Conservation (phyloP, 2,797 vertebrate genomes). For the Premnoplex brunnescens region DNA sequence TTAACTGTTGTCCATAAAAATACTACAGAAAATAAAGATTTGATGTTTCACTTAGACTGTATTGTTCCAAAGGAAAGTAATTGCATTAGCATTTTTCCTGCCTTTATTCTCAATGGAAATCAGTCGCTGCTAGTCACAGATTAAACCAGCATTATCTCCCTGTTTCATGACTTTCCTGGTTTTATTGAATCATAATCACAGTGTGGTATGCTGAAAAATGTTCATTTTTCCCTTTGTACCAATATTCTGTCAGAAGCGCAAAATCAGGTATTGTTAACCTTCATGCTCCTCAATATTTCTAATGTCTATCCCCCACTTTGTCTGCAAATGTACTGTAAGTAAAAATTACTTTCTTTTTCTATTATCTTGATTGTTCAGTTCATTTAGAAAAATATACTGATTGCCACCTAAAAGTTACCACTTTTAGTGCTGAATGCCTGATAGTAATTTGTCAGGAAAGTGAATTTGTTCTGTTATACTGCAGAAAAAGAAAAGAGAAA, state of each 20-base stretch:
- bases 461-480: neutral
- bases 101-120: conserved; percentile 11
- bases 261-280: neutral
- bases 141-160: neutral
- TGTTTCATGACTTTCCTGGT: neutral
- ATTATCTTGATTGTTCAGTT: conserved; percentile 13
- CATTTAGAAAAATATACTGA: conserved; percentile 20
- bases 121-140: neutral
- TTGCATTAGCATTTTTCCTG: conserved; percentile 29
- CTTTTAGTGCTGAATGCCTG: neutral
- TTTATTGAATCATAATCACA: neutral
- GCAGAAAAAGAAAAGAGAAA: neutral
- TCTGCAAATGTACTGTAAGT: neutral
- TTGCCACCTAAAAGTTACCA: neutral
- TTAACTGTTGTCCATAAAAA: neutral
- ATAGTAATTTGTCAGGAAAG: neutral
- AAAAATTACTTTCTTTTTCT: conserved; percentile 20
- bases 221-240: neutral
- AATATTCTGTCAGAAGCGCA: neutral
- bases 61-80: conserved; percentile 32
- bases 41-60: neutral
- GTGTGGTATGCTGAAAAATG: neutral
- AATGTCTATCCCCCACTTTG: neutral
- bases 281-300: neutral
- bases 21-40: neutral